Base-by-base conservation (phyloP, 2,797 vertebrate species). In the Acanthurus tractus region DNA sequence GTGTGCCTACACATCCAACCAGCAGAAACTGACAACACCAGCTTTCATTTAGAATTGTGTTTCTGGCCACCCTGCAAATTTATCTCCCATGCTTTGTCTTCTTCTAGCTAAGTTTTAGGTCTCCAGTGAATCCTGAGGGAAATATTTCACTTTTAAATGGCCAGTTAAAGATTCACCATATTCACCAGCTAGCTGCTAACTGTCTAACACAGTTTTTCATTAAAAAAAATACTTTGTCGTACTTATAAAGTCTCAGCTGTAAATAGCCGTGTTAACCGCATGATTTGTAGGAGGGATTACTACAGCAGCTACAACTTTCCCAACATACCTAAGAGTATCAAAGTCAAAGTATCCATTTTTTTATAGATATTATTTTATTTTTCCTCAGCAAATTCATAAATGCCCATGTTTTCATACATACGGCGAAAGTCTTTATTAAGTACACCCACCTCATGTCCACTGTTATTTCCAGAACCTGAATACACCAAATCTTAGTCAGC, bases 401-500 rank as follows among this genome's bases (percentile, higher is more conserved):
- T 34, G 29, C 12, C 7, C 17, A 48, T 48, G 45, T 18, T 72
- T 58, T 59, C 6, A 50, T 38, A 53, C 45, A 46, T 13, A 58
- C 8, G 29, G 8, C 22, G 18, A 38, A 14, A 72, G 55, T 58
- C 40, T 12, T 15, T 55, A 42, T 64, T 67, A 79, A 76, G 52
- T 57, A 15, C 46, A 68, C 63, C 64, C 61, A 73, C 74, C 2
- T 42, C 48, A 36, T 53, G 54, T 49, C 34, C 25, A n/a, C 55
- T 56, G 50, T 75, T 81, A 70, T 84, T 72, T 87, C 70, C 49
- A 58, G 63, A 70, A 14, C 13, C 29, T 34, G 63, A 72, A 66
- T 62, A 67, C 45, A 42, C 34, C 50, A 72, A 71, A 42, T 70
- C 71, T 82, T 61, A 76, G 70, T 88, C 78, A 76, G 84, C 70